phyloP scores from a whole-genome alignment of 2,113 vertebrate species.

The Chunga burmeisteri region DNA sequence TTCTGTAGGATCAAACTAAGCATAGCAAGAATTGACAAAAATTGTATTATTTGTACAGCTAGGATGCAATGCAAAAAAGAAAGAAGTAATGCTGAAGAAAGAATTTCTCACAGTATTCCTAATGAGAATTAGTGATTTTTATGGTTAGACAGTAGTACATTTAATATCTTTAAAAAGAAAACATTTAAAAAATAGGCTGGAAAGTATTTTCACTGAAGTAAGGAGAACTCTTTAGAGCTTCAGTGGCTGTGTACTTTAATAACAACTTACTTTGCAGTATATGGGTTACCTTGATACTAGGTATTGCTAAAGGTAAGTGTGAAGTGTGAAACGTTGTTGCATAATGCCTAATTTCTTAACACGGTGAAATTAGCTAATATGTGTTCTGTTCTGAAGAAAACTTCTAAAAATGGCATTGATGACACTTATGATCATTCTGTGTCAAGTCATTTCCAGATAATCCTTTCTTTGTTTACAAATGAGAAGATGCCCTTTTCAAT shows the following conservation, averaged over 20 bases:
- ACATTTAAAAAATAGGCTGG: neutral
- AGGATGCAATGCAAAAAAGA: neutral
- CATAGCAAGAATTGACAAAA: neutral
- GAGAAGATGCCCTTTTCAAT: neutral
- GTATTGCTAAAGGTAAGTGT: slow-evolving; percentile 19
- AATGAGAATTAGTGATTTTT: neutral
- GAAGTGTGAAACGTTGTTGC: neutral
- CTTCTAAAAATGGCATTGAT: neutral
- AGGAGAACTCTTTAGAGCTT: neutral
- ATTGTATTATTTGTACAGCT: neutral
- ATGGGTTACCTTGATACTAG: neutral
- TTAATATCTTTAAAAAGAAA: neutral
- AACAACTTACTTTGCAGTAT: neutral
- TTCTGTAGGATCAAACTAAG: neutral
- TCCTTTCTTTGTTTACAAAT: slow-evolving; percentile 31
- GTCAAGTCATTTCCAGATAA: slow-evolving; percentile 7
- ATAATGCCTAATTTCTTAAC: neutral
- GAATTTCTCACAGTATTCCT: neutral
- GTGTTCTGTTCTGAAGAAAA: neutral
- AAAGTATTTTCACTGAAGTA: neutral
- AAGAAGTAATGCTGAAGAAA: neutral
- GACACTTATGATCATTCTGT: neutral
- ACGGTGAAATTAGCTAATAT: neutral
- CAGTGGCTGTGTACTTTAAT: neutral
- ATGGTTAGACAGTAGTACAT: neutral